A percentile compares a stretch with the other conserved stretches of the same genome.
These are phyloP conservation scores for Nannobrachium achirus DNA, from an alignment of 2,113 vertebrate species.

Conservation along the genomic window DNA sequence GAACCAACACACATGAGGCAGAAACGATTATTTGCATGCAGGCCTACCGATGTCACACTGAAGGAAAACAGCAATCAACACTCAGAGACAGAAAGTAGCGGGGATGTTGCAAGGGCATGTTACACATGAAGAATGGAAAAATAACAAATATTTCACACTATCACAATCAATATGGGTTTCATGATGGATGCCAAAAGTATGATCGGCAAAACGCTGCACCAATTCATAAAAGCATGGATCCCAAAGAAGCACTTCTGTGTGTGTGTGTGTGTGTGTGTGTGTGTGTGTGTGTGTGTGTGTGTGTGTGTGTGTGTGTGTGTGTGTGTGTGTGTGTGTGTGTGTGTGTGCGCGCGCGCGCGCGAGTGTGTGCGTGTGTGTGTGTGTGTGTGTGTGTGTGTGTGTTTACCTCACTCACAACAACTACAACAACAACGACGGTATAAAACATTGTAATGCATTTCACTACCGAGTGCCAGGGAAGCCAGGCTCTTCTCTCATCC, in stretches of 20 bases:
- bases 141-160: conserved; percentile 17
- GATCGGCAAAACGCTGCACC: conserved; percentile 25
- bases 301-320: no score
- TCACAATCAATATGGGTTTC: no score
- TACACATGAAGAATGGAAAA: conserved; percentile 26
- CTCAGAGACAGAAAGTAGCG: no score
- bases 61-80: no score
- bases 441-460: conserved; percentile 59
- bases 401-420: no score
- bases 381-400: no score
- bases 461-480: conserved; percentile 43
- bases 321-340: no score
- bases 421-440: conserved; percentile 53
- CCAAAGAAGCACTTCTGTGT: conserved; percentile 22
- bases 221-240: conserved; percentile 43
- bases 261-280: no score
- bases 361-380: no score
- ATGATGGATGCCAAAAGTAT: conserved; percentile 43
- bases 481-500: conserved; percentile 38
- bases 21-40: conserved; percentile 33
- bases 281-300: no score
- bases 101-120: conserved; percentile 47
- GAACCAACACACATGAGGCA: conserved; percentile 1
- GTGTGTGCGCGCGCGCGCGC: no score
- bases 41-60: no score